Base-by-base conservation (phyloP, 2,797 vertebrate genomes). In the Notolepis coatsorum region DNA sequence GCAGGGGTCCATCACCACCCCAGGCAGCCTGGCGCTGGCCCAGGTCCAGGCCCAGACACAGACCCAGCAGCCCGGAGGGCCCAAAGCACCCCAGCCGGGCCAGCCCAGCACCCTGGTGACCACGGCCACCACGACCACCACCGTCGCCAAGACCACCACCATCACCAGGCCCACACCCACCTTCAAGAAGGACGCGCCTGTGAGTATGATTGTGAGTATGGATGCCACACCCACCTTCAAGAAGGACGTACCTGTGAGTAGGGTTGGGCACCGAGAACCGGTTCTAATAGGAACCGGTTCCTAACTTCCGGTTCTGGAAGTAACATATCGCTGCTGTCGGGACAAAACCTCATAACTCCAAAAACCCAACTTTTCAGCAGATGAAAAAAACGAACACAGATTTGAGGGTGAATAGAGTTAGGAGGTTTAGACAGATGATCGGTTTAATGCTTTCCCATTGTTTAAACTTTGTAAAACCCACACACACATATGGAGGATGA, bases 131-230 rank as follows among this genome's bases (percentile, higher is more conserved):
- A 96, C 96, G 2, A 95, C 96, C 56, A 97, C 96, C 77, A 96
- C 96, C 0, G 95, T 92, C 61, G 93, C 95, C 68, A 99, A 99
- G 92, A 96, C 97, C 9, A 93, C 95, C 64, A 98, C 98, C 65
- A 97, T 98, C 86, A 95, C 97, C 43, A 93, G 96, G 56, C 97
- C 97, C 18, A 97, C 96, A 0, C 90, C 95, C 79, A 95, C 90
- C 91, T 99, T 99, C 88, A 99, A 99, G 91, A 99, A 99, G 84
- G 98, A 99, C 18, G 96, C 99, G 72, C 98, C 98, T 61, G 98
- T 99, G 89, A 96, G 96, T 83, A 33, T 43, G 9, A 17, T 17
- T 6, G 2, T 60, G n/a, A n/a, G n/a, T n/a, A n/a, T n/a, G n/a
- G n/a, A n/a, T n/a, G n/a, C 97, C 18, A 97, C 96, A 0, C 90